Evolutionary conservation across 2,113 vertebrate species (phyloP), one percentile per base, ranked within the genome.

Genomic region (Saguinus midas): DNA sequence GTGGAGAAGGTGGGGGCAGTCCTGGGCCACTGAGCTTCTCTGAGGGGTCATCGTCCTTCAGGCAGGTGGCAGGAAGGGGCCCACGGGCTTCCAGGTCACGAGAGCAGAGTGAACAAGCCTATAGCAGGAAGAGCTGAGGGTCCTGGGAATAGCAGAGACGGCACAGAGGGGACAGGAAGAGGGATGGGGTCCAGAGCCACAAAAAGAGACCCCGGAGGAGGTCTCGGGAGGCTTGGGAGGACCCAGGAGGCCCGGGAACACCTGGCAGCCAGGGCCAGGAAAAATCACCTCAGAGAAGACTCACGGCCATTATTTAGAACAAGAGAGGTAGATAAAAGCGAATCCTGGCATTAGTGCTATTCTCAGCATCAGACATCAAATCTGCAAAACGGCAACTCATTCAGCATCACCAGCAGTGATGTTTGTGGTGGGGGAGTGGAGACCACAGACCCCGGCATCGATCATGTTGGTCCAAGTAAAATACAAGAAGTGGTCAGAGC

Each of bases 351-450:
- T 40, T 6, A 2, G 48, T 3, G 35, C 76, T 12, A 0, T 6
- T 8, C 17, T 23, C 10, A 1, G 61, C 8, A 50, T 35, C 37
- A 6, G 70, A 87, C n/a, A 14, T n/a, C 48, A 37, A 55, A 35
- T 0, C 8, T 27, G 48, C 72, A 17, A 45, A n/a, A 8, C 0
- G 9, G 4, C 16, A 7, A 13, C 5, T 6, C 29, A 13, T 21
- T 0, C 3, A 2, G 13, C 1, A 4, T 29, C 40, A 40, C 13
- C 9, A 16, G 9, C 13, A 25, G 57, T 0, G 6, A 10, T 0
- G 37, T 45, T 3, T 16, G 7, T 1, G 16, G 18, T 2, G 20
- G 9, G 20, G 0, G 1, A 4, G 9, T 11, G 43, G 21, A 43
- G 29, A 23, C 2, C 2, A 9, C 6, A 10, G 86, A 27, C 6